Conservation (phyloP, 1,140 invertebrate genomes). For the Sarcophaga peregrina region DNA sequence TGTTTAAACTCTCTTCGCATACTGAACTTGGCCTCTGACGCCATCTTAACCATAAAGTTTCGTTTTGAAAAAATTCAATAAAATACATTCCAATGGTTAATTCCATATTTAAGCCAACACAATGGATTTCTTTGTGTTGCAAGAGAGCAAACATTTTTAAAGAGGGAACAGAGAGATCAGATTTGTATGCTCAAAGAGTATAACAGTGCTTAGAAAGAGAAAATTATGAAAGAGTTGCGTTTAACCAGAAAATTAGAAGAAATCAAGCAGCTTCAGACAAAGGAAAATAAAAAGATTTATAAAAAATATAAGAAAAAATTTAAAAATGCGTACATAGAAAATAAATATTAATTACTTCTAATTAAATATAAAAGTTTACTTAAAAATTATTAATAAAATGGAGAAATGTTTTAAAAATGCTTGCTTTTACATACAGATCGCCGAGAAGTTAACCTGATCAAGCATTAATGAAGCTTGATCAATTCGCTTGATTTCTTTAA, state of each 20-base stretch:
- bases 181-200: too few species aligned
- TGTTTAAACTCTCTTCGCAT: slow-evolving; percentile 58
- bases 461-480: too few species aligned
- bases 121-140: too few species aligned
- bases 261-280: neutral
- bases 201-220: too few species aligned
- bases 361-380: neutral
- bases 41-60: slow-evolving; percentile 58
- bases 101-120: neutral
- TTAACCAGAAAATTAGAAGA: neutral
- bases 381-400: neutral
- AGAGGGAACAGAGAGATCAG: neutral
- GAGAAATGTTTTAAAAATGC: too few species aligned
- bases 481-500: too few species aligned
- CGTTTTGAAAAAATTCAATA: neutral
- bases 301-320: neutral
- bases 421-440: too few species aligned
- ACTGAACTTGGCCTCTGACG: slow-evolving; percentile 65
- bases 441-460: too few species aligned
- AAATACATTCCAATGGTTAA: slow-evolving; percentile 17
- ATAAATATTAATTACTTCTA: neutral
- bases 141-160: slow-evolving; percentile 12
- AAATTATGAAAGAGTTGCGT: too few species aligned
- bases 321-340: neutral
- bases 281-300: neutral